A percentile compares a stretch with the other conserved stretches of the same genome.
Evolutionary conservation across 2,888 invertebrate species (phyloP).

Genomic region (Brassicogethes aeneus): DNA sequence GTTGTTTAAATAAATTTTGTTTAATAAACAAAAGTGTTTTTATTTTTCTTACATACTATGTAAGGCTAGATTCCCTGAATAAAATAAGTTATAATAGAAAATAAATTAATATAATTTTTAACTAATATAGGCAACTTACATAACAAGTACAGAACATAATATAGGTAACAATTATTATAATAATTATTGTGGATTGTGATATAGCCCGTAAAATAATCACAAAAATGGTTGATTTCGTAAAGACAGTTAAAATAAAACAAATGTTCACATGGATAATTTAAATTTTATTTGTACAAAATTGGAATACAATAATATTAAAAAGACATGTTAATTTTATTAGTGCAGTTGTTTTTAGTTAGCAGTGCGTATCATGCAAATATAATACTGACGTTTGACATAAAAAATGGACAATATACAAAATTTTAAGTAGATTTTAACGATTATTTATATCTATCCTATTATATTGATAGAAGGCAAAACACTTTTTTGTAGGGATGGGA

Average conservation of each 20-base stretch:
- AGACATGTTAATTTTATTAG: constrained; percentile 22
- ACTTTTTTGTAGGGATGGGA: constrained; percentile 11
- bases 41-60: no score
- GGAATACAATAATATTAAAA: constrained; percentile 27
- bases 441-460: constrained; percentile 13
- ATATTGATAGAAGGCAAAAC: constrained; percentile 22
- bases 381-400: constrained; percentile 17
- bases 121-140: no score
- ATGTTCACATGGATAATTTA: constrained; percentile 16
- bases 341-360: constrained; percentile 32
- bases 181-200: no score
- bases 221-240: not conserved
- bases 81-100: no score
- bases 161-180: no score
- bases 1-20: not conserved
- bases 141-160: no score
- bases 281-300: constrained; percentile 33
- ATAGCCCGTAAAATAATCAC: no score
- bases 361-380: constrained; percentile 23
- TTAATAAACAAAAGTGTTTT: not conserved
- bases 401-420: constrained; percentile 28
- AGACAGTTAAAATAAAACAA: not conserved
- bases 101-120: no score
- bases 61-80: no score
- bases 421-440: constrained; percentile 16